Base-by-base conservation (phyloP, 2,113 vertebrate species). In the Hystrix cristata region DNA sequence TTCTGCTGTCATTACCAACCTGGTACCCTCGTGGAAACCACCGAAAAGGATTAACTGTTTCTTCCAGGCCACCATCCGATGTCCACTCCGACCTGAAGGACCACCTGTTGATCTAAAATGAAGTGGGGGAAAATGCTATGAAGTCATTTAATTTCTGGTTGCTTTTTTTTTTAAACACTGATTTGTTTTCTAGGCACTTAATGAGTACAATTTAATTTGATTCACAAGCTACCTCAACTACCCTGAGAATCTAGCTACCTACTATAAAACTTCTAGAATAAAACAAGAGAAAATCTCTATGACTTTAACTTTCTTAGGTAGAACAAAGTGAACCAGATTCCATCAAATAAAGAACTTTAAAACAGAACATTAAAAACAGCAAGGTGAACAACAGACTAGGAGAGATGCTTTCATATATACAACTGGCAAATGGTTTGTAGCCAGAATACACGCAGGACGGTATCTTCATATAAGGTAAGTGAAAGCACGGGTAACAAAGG, bases 21-120 rank as follows among this genome's bases (percentile, higher is more conserved):
- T 99, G 5, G 98, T 76, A 4, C 99, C 99, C 97, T 99, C 99
- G 25, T 99, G 99, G 98, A 99, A 99, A 18, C 99, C 99, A 94
- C 99, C 99, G 9, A 99, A 99, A 94, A 99, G 80, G 6, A 99
- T 96, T 90, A 99, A 98, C 65, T 99, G 99, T 90, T 98, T 99
- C 98, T 99, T 99, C 96, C 99, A 99, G 60, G 98, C 98, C 5
- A 99, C 99, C 99, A 99, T 99, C 34, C 99, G 98, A 97, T 99
- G 99, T 3, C 99, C 99, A 29, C 99, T 99, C 88, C 99, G 98
- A 5, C 99, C 99, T 0, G 99, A 99, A 23, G 99, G 99, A 34
- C 99, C 99, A 0, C 99, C 99, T 3, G 99, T 55, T 0, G 99
- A 99, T 95, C 99, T 99, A 97, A 72, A 98, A 94, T 1, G 18